Percentiles rank a stretch among this genome's conserved stretches.
phyloP scores from a whole-genome alignment of 2,888 invertebrate species.

The Zhuqinia jingwanae region DNA sequence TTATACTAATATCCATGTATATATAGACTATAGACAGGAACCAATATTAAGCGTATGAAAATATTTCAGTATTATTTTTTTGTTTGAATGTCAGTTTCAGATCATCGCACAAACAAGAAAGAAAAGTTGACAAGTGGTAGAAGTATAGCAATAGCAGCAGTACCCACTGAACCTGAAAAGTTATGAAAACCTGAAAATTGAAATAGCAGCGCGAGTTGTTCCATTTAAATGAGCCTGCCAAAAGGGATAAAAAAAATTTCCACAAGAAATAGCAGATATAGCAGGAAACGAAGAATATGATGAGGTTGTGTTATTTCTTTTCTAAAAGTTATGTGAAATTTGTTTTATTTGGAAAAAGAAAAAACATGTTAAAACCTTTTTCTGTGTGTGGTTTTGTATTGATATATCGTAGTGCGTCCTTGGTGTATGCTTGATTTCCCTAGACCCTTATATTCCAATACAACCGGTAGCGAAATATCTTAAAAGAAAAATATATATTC shows the following conservation, averaged over 20 bases:
- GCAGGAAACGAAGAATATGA: no score
- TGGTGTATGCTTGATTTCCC: conserved; percentile 48
- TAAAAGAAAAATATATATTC: conserved; percentile 11
- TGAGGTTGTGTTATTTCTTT: no score
- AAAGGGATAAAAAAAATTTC: conserved; percentile 26
- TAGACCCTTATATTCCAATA: conserved; percentile 37
- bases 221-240: conserved; percentile 28
- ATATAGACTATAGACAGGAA: no score
- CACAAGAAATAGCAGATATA: no score
- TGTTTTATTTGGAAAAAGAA: no score
- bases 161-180: conserved; percentile 35
- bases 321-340: no score
- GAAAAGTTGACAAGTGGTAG: conserved; percentile 32
- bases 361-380: no score
- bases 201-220: no score
- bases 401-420: not conserved
- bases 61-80: not conserved
- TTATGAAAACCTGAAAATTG: not conserved
- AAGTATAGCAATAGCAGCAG: no score
- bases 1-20: no score
- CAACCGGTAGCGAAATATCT: conserved; percentile 17
- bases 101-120: conserved; percentile 8
- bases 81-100: conserved; percentile 35
- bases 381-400: no score
- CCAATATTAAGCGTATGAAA: no score